These are phyloP conservation scores for Puffinus mauretanicus DNA, from an alignment of 2,113 vertebrate genomes.

Conservation along the genomic window DNA sequence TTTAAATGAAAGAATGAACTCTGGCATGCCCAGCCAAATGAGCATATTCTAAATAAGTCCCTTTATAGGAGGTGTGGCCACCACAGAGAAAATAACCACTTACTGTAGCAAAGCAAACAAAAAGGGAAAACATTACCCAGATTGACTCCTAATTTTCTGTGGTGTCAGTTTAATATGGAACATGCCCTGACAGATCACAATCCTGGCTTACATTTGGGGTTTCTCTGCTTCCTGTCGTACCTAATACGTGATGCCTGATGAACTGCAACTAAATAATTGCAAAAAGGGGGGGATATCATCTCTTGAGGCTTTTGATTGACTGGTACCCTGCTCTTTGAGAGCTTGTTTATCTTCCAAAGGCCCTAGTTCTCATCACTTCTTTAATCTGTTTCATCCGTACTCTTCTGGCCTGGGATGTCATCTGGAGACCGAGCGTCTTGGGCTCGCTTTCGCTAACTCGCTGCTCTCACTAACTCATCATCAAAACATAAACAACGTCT, in stretches of 20 bases:
- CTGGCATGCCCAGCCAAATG: neutral
- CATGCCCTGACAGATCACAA: neutral
- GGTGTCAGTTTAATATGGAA: neutral
- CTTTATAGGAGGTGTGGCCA: neutral
- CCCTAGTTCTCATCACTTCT: neutral
- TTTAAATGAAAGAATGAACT: neutral
- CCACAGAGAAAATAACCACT: constrained; percentile 35
- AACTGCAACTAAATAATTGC: accelerated
- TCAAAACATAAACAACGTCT: neutral
- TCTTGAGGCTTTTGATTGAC: neutral
- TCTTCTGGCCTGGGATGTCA: neutral
- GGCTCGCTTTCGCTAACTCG: accelerated
- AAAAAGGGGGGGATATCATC: neutral
- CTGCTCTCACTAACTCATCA: neutral
- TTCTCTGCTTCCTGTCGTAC: neutral
- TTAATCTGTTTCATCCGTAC: accelerated
- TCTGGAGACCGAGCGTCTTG: accelerated
- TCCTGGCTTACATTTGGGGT: accelerated
- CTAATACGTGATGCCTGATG: accelerated
- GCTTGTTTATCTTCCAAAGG: neutral
- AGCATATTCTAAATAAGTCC: neutral
- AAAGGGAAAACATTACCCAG: constrained; percentile 1
- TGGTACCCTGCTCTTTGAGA: neutral
- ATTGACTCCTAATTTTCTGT: neutral
- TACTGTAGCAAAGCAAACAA: neutral